These are phyloP conservation scores for Etheostoma spectabile DNA, from an alignment of 2,113 vertebrate genomes.

Conservation along the genomic window DNA sequence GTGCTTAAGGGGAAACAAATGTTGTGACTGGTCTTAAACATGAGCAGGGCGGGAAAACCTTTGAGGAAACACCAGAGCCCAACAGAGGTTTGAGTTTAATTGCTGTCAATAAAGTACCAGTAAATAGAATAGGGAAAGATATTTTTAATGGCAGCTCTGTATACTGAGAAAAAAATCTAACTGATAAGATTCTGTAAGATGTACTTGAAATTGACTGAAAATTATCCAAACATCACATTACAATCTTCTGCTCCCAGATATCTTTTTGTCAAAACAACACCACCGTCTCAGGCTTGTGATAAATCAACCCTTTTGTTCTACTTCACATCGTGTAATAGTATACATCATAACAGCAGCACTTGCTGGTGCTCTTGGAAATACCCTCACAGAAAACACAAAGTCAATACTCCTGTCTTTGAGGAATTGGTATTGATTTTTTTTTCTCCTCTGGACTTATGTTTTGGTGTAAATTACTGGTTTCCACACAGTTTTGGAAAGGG, in stretches of 20 bases:
- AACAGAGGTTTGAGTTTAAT: constrained; percentile 5
- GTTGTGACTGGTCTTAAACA: constrained; percentile 44
- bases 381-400: constrained; percentile 15
- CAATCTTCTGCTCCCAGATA: not conserved
- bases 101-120: not conserved
- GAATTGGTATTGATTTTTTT: constrained; percentile 43
- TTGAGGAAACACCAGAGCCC: not conserved
- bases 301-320: not conserved
- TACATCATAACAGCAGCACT: not conserved
- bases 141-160: not conserved
- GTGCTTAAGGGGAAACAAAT: constrained; percentile 33
- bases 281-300: not conserved
- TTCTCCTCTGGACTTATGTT: constrained; percentile 3
- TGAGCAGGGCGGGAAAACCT: constrained; percentile 11
- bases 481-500: not conserved
- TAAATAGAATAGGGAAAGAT: not conserved
- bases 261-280: not conserved
- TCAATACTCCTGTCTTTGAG: constrained; percentile 10
- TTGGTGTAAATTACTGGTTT: constrained; percentile 8
- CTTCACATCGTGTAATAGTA: not conserved
- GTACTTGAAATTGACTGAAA: too few species aligned
- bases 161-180: not conserved
- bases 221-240: too few species aligned
- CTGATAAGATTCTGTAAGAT: too few species aligned
- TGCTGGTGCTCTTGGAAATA: not conserved